Evolutionary conservation across 1,140 invertebrate genomes (phyloP), one percentile per base, ranked within the genome.

Genomic region (Telenomus remus): DNA sequence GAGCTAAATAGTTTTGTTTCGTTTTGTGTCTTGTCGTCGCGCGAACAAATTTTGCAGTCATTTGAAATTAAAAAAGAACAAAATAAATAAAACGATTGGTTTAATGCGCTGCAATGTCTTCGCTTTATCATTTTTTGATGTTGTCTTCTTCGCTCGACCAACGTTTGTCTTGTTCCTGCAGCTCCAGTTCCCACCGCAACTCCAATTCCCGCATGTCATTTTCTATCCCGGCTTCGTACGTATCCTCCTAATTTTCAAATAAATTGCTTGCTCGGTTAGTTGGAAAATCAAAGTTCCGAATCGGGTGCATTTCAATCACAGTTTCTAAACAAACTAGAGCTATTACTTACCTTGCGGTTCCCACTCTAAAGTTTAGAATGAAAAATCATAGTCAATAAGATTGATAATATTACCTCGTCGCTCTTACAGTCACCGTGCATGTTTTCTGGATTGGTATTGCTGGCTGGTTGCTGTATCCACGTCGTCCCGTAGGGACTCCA

Each of bases 181-280:
- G 79, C 80, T 93, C 92, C 57, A 90, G 91, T 75, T 93, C 90
- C 88, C 91, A 91, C 60, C 91, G 87, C 37, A 92, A 81, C 82
- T 92, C 92, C 15, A 93, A 84, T 78, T 92, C 91, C 13, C 90
- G 86, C 89, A 93, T 93, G 79, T 92, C 92, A 76, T 92, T 91
- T 12, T 91, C 92, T 50, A 93, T 92, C 53, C 90, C 91, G 54
- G 89, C 90, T 81, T 93, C 92, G 63, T 93, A 92, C 1, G 89
- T 91, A 61, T 91, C 91, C 76, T 92, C 91, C 83, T 92, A 56
- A 42, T 27, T 27, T 69, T 53, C 35, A 42, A 49, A 35, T 15
- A 14, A 13, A 47, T 46, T 43, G 15, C 16, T 54, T 37, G n/a
- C 47, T 27, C 2, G 19, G 19, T 39, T 39, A 39, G 9, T 39